Base-by-base conservation (phyloP, 2,888 invertebrate genomes). In the Stictocephala bisonia region DNA sequence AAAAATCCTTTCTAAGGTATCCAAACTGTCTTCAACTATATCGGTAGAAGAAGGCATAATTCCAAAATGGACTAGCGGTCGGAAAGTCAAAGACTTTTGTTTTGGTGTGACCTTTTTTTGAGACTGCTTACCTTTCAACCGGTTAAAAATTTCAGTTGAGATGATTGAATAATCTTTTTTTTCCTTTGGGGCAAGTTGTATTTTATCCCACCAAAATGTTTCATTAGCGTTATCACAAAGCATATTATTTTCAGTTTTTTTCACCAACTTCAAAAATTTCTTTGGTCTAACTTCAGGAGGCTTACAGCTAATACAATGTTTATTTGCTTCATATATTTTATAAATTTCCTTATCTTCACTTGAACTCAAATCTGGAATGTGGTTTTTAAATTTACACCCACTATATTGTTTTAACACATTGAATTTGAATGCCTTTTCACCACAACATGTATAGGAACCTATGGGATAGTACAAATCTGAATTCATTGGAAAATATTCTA, bases 371-470 rank as follows among this genome's bases (percentile, higher is more conserved):
- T 15, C 15, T n/a, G 70, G 40, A 7, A 41, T 24, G 13, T 70
- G 70, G 15, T n/a, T 40, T 56, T 56, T 70, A 56, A 35, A 41
- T 13, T 31, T 56, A 27, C 70, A 70, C 3, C 70, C 53, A 26
- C 41, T 13, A 27, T 35, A 18, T 6, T 20, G 35, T 18, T 56
- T 35, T 11, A 70, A 3, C 11, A 26, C 15, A 20, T 70, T 40
- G 41, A 41, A 70, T 27, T 56, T 70, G 20, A 41, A 70, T n/a
- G 15, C 26, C 22, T 41, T 70, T 20, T 53, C 56, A 7, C 70
- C 56, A 26, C 70, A 70, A 11, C 70, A 70, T n/a, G 31, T 22
- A 51, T 70, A 56, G 24, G 41, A 40, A 15, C 70, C 70, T n/a
- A 70, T 56, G 3, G 70, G 70, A 56, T 70, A 18, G 11, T 15